Evolutionary conservation across 2,797 vertebrate genomes (phyloP), one percentile per base, ranked within the genome.

Genomic region (Melanotaenia parkinsoni): DNA sequence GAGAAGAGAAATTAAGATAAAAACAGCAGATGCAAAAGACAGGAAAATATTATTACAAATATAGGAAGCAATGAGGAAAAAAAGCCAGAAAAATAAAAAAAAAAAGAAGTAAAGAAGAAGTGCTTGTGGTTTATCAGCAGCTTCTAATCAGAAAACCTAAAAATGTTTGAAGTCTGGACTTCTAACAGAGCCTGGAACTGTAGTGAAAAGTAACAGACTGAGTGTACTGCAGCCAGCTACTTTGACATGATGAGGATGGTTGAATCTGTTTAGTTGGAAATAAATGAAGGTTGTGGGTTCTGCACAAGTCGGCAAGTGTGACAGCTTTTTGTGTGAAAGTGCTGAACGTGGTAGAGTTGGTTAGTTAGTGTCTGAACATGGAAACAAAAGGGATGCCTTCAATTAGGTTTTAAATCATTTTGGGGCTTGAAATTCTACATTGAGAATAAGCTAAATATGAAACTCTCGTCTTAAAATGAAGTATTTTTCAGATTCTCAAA

Each of bases 211-310:
- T 35, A 6, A 7, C 22, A 11, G 51, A 81, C 45, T 68, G 50
- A 70, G 28, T 30, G 14, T 68, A 63, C 37, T 1, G 28, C 67
- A 76, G 74, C 63, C 38, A 77, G 54, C 30, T 58, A 70, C 64
- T 60, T 30, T 51, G 24, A 56, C 69, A 75, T 74, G 40, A 67
- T 40, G 61, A 51, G 30, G 50, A 12, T 22, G 24, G 5, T 12
- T 14, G 59, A 81, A 70, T 50, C 60, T 76, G 59, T 56, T 74
- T 40, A 69, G 62, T 8, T 81, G 76, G 71, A 54, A 26, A 64
- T 24, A 26, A 74, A 61, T 38, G 45, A 43, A 10, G 51, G 45
- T 24, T 65, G 56, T 1, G 20, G 38, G 0, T 47, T 33, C 0
- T 51, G 57, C 40, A 33, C 51, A 59, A 59, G 58, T 56, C 1